phyloP scores from a whole-genome alignment of 2,888 invertebrate genomes.

The Choristoneura rosaceana region DNA sequence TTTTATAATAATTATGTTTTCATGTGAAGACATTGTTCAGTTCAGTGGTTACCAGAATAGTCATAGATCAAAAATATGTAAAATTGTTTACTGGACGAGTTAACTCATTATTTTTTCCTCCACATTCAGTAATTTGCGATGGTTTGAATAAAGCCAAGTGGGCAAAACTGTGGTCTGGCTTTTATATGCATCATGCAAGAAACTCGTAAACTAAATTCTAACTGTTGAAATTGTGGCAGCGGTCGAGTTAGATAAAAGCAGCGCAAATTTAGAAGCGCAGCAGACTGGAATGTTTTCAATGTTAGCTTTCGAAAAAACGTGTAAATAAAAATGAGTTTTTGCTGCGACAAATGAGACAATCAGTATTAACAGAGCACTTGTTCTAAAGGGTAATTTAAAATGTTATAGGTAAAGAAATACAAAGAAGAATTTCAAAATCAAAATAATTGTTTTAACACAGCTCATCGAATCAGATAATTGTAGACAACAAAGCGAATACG shows the following conservation, averaged over 20 bases:
- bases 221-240: constrained; percentile 10
- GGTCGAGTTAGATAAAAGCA: constrained; percentile 11
- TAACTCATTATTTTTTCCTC: background rate
- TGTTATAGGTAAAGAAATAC: background rate
- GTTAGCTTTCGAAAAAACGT: background rate
- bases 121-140: background rate
- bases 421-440: background rate
- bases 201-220: constrained; percentile 14
- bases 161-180: constrained; percentile 10
- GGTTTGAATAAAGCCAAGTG: constrained; percentile 1
- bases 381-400: background rate
- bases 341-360: background rate
- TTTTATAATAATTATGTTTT: constrained; percentile 5
- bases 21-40: background rate
- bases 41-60: background rate
- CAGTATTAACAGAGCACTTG: background rate
- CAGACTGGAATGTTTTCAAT: constrained; percentile 14
- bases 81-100: background rate
- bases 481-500: background rate
- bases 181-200: constrained; percentile 4
- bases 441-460: background rate
- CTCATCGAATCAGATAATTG: constrained; percentile 2
- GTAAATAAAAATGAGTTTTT: background rate
- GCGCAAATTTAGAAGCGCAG: constrained; percentile 10
- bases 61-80: background rate